These are phyloP conservation scores for Temnothorax nylanderi DNA, from an alignment of 1,140 invertebrate species.

Conservation along the genomic window DNA sequence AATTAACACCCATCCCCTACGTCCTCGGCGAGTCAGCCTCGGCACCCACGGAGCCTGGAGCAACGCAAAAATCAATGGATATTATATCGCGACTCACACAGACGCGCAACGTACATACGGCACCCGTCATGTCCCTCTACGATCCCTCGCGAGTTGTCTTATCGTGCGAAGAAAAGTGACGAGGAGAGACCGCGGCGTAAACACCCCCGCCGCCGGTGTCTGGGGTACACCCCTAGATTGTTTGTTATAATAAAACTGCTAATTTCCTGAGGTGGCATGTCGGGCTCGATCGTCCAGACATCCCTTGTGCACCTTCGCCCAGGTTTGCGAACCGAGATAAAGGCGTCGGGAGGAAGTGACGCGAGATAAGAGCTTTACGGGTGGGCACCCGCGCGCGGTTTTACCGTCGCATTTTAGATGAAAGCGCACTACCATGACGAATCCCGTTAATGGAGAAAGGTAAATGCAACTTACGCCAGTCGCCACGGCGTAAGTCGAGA, in stretches of 20 bases:
- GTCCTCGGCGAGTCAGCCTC: slow-evolving; percentile 7
- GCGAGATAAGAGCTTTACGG: slow-evolving; percentile 69
- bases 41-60: slow-evolving; percentile 19
- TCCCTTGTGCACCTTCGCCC: not conserved
- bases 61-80: slow-evolving; percentile 78
- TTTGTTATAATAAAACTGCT: slow-evolving; percentile 77
- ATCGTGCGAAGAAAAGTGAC: slow-evolving; percentile 26
- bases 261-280: slow-evolving; percentile 75
- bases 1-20: slow-evolving; percentile 78
- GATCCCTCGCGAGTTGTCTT: slow-evolving; percentile 50
- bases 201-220: not conserved
- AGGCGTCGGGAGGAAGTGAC: slow-evolving; percentile 64
- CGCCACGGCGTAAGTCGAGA: not conserved
- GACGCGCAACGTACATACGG: not conserved
- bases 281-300: not conserved
- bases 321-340: slow-evolving; percentile 36
- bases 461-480: not conserved
- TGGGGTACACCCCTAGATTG: slow-evolving; percentile 58
- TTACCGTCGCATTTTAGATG: slow-evolving; percentile 19
- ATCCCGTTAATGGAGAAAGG: slow-evolving; percentile 62
- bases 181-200: not conserved
- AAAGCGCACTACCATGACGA: slow-evolving; percentile 66
- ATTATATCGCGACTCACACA: slow-evolving; percentile 66
- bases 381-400: slow-evolving; percentile 38
- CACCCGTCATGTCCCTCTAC: not conserved